Evolutionary conservation across 2,797 vertebrate genomes (phyloP), one percentile per base, ranked within the genome.

Genomic region (Odontamblyopus rebecca): DNA sequence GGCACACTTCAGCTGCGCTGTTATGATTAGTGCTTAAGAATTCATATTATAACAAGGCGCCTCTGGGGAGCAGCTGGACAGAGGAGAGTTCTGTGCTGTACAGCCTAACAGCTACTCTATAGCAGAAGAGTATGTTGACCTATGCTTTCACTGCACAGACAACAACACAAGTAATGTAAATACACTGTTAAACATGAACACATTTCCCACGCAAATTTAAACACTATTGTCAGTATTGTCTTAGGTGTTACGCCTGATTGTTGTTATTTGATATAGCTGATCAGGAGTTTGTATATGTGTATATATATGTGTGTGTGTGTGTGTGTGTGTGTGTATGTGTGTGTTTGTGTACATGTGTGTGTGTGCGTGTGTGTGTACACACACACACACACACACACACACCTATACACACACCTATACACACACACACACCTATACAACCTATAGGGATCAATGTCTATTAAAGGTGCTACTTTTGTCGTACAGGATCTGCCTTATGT

Each of bases 1-100:
- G 62, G 74, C 73, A 19, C 71, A 74, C 81, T 69, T 74, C 72
- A 70, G 68, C 73, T 73, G 23, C 23, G 19, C 30, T 53, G 44
- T 70, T 75, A 53, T 69, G 50, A 44, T 41, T 29, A 66, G 72
- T 74, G 26, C 19, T 41, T 73, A 73, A 68, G 38, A 61, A 35
- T 56, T 60, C 66, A 69, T 50, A 48, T 74, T 71, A 67, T 61
- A 65, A 72, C 61, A 27, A 53, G 44, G 16, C 7, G 23, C 2
- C 63, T 71, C 57, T 56, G 73, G 57, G 13, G 59, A 72, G 6
- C 16, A 65, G 26, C 41, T 8, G 19, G 29, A 50, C 38, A 64
- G 6, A 18, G 4, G 1, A 64, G 41, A 50, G 41, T 41, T 23
- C 41, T 4, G 38, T 65, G 63, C 6, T 65, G 23, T 27, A 2